Conservation (phyloP, 2,888 invertebrate genomes). For the Ganaspis brasiliensis region DNA sequence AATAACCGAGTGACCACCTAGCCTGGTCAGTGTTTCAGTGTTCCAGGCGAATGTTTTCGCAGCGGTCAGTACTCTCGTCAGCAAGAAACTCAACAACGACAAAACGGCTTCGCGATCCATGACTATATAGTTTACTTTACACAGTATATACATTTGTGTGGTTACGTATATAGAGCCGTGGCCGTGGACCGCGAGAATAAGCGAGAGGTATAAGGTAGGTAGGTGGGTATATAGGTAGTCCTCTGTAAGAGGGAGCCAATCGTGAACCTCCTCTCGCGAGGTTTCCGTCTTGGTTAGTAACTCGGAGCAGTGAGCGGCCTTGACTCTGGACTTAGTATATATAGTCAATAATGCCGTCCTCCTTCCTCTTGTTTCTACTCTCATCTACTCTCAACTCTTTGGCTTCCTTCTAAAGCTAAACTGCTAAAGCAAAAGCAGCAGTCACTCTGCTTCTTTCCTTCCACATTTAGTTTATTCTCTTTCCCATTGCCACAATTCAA, state of each 20-base stretch:
- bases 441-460: conserved; percentile 54
- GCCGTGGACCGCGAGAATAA: conserved; percentile 48
- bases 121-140: conserved; percentile 5
- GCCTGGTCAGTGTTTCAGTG: conserved; percentile 70
- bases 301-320: conserved; percentile 88
- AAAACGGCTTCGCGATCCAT: conserved; percentile 30
- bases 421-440: conserved; percentile 45
- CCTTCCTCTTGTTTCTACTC: conserved; percentile 59
- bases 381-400: conserved; percentile 48
- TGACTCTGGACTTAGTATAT: conserved; percentile 82
- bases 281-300: conserved; percentile 77
- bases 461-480: conserved; percentile 55
- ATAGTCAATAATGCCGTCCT: conserved; percentile 58
- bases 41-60: conserved; percentile 72
- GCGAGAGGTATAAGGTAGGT: conserved; percentile 61
- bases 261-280: conserved; percentile 60
- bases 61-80: conserved; percentile 61
- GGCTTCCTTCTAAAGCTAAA: conserved; percentile 48
- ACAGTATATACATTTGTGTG: conserved; percentile 16
- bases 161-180: conserved; percentile 29
- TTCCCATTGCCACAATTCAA: conserved; percentile 56
- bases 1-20: conserved; percentile 67
- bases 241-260: conserved; percentile 55
- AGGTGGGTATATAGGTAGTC: conserved; percentile 66
- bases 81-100: conserved; percentile 24